phyloP scores from a whole-genome alignment of 2,888 invertebrate species.

The Deroplatys truncata region DNA sequence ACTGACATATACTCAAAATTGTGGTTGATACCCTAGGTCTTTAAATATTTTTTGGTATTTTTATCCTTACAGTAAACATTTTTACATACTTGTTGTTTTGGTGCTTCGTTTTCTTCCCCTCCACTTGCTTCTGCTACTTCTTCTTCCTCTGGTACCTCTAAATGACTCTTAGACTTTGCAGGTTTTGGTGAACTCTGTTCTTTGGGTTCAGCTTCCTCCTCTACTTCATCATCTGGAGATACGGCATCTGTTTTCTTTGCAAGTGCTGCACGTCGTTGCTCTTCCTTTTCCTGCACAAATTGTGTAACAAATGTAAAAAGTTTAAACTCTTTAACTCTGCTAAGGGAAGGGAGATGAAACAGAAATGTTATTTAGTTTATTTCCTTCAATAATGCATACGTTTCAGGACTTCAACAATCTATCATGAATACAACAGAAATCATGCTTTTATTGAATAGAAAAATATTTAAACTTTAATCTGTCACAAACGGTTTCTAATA shows the following conservation, averaged over 20 bases:
- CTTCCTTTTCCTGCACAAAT: slow-evolving; percentile 44
- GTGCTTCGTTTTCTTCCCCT: slow-evolving; percentile 32
- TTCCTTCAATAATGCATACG: not conserved
- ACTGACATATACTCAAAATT: too few species aligned
- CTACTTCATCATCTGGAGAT: slow-evolving; percentile 57
- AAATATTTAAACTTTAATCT: too few species aligned
- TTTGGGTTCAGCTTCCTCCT: slow-evolving; percentile 45
- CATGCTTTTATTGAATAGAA: not conserved
- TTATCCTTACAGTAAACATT: not conserved
- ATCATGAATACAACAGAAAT: not conserved
- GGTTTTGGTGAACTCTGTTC: slow-evolving; percentile 32
- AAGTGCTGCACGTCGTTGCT: slow-evolving; percentile 48
- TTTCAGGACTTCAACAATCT: not conserved
- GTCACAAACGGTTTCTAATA: too few species aligned
- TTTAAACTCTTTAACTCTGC: not conserved
- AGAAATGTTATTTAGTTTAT: not conserved
- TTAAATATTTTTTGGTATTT: not conserved
- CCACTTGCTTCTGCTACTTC: slow-evolving; percentile 34
- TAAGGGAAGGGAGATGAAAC: not conserved
- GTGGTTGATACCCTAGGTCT: too few species aligned
- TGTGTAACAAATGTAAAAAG: not conserved
- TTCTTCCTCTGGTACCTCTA: slow-evolving; percentile 35
- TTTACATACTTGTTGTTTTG: slow-evolving; percentile 28
- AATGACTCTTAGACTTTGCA: slow-evolving; percentile 34
- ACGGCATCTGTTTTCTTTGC: slow-evolving; percentile 70